These are phyloP conservation scores for Lynx canadensis DNA, from an alignment of 2,113 vertebrate genomes.

Conservation along the genomic window DNA sequence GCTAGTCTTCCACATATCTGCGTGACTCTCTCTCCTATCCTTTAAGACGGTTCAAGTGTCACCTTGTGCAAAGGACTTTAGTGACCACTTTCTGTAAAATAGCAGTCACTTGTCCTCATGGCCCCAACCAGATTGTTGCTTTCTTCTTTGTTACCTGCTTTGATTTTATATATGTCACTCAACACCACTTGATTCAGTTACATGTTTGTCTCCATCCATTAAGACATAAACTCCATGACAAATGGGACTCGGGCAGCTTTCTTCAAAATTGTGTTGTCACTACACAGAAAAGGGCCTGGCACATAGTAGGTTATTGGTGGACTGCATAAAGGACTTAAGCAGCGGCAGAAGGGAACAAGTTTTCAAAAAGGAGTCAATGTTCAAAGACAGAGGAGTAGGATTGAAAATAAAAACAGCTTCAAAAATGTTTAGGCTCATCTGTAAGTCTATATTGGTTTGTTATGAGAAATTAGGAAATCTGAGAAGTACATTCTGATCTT, in stretches of 20 bases:
- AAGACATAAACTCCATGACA: not conserved
- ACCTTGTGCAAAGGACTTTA: not conserved
- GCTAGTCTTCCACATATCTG: not conserved
- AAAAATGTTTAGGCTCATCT: not conserved
- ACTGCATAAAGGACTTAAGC: not conserved
- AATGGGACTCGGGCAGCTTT: not conserved
- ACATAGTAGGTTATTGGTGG: not conserved
- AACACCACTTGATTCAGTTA: not conserved
- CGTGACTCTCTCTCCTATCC: not conserved
- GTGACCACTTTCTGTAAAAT: not conserved
- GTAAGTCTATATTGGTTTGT: not conserved
- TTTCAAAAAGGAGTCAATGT: not conserved
- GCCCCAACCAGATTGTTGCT: not conserved
- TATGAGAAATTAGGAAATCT: not conserved
- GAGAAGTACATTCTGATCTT: constrained; percentile 13
- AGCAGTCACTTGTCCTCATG: not conserved
- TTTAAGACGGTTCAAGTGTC: not conserved
- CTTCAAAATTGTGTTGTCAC: not conserved
- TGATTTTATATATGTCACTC: not conserved
- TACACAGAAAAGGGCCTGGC: not conserved
- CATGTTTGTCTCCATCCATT: not conserved
- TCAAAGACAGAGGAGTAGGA: not conserved
- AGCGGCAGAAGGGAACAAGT: not conserved
- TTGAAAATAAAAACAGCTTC: not conserved
- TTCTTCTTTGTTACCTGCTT: not conserved